These are phyloP conservation scores for Drosophila dunni DNA, from an alignment of 1,140 invertebrate species.

Conservation along the genomic window DNA sequence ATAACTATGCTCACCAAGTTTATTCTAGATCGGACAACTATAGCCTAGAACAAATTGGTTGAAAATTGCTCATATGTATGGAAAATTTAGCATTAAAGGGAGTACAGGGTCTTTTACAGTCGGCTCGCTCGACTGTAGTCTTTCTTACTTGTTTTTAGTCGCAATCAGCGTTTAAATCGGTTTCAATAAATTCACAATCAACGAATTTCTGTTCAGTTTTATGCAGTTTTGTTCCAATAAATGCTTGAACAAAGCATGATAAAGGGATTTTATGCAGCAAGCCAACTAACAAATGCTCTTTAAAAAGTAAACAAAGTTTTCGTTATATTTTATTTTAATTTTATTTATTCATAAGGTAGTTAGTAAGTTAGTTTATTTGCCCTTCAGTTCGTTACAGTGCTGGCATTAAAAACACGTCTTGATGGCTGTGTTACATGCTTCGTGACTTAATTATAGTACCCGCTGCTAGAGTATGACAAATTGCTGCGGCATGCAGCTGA, in stretches of 20 bases:
- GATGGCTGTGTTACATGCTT: background rate
- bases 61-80: too few species aligned
- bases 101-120: too few species aligned
- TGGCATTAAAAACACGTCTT: background rate
- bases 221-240: background rate
- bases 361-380: background rate
- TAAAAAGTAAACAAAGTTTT: too few species aligned
- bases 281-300: slow-evolving; percentile 16
- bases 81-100: too few species aligned
- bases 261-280: background rate
- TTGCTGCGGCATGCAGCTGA: slow-evolving; percentile 45
- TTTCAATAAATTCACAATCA: slow-evolving; percentile 56
- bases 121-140: too few species aligned
- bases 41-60: too few species aligned
- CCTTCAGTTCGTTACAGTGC: background rate
- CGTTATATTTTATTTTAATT: background rate
- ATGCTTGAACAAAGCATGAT: slow-evolving; percentile 17
- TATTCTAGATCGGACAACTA: too few species aligned
- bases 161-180: slow-evolving; percentile 32
- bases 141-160: too few species aligned
- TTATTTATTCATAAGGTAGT: too few species aligned
- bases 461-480: slow-evolving; percentile 8
- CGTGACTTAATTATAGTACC: background rate
- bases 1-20: too few species aligned
- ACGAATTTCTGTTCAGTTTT: background rate